Conservation (phyloP, 2,888 invertebrate genomes). For the Sarcophaga carnaria region DNA sequence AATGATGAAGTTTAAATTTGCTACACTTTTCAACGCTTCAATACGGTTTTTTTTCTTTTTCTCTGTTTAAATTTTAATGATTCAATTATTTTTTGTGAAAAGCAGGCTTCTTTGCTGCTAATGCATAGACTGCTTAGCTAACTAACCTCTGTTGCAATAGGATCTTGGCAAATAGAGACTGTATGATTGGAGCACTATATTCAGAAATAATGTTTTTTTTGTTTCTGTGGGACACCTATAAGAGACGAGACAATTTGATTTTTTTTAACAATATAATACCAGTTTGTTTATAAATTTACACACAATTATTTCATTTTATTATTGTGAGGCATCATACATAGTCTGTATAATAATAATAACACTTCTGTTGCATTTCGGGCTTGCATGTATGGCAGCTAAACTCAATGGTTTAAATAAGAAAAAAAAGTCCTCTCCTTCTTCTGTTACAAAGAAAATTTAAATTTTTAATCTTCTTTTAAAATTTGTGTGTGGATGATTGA, state of each 20-base stretch:
- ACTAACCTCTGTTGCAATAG: slow-evolving; percentile 29
- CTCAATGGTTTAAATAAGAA: too few relatives aligned
- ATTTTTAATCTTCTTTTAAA: background rate
- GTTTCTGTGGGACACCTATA: background rate
- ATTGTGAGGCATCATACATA: too few relatives aligned
- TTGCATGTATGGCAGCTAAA: background rate
- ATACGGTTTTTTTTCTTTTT: slow-evolving; percentile 44
- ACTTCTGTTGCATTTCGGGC: background rate
- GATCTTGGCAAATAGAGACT: slow-evolving; percentile 19
- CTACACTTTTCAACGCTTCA: slow-evolving; percentile 55
- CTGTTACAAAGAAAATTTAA: background rate
- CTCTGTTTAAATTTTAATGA: background rate
- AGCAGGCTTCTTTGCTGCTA: slow-evolving; percentile 1
- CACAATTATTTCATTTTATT: slow-evolving; percentile 12
- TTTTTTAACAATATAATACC: background rate
- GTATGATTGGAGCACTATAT: background rate
- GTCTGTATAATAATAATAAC: too few relatives aligned
- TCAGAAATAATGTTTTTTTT: slow-evolving; percentile 16
- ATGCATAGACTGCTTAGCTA: background rate
- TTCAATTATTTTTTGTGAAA: slow-evolving; percentile 18
- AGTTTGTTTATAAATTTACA: slow-evolving; percentile 11
- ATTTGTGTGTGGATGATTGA: background rate
- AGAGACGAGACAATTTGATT: background rate
- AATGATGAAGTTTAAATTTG: slow-evolving; percentile 49
- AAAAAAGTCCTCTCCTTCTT: background rate